These are phyloP conservation scores for Aporrectodea caliginosa DNA, from an alignment of 1,140 invertebrate species.

Conservation along the genomic window DNA sequence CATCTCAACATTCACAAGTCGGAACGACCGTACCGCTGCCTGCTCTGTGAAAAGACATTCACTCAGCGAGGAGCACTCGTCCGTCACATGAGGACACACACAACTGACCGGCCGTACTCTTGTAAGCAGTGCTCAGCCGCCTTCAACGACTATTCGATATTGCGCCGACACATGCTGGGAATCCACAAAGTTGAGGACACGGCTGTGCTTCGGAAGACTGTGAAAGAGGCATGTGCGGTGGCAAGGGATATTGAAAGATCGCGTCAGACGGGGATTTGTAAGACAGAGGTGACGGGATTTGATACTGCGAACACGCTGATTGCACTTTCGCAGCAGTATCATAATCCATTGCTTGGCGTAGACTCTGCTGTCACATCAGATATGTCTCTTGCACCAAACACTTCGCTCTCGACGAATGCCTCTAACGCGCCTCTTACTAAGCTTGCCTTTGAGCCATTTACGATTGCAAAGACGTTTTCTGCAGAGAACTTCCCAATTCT, in stretches of 20 bases:
- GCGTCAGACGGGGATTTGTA: neutral
- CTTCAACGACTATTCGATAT: constrained; percentile 48
- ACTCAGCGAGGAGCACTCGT: constrained; percentile 47
- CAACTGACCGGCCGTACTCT: constrained; percentile 47
- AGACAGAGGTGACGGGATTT: neutral
- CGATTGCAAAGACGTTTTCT: neutral
- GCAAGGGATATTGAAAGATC: neutral
- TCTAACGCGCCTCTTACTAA: too few species aligned
- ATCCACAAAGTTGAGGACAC: constrained; percentile 38
- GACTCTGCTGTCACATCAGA: neutral
- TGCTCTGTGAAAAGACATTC: constrained; percentile 49
- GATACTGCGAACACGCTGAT: neutral
- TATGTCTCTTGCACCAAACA: neutral
- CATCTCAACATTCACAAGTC: constrained; percentile 47
- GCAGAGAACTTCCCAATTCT: neutral
- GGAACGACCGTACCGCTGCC: constrained; percentile 42
- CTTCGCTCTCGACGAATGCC: neutral
- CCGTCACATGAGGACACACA: constrained; percentile 49
- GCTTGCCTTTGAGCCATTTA: too few species aligned
- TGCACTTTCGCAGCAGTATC: neutral
- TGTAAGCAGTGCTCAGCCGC: constrained; percentile 43
- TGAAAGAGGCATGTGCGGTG: neutral
- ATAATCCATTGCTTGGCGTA: neutral
- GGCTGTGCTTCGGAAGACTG: neutral
- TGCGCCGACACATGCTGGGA: constrained; percentile 44